Evolutionary conservation across 2,797 vertebrate genomes (phyloP), one percentile per base, ranked within the genome.

Genomic region (Siniperca obscura): DNA sequence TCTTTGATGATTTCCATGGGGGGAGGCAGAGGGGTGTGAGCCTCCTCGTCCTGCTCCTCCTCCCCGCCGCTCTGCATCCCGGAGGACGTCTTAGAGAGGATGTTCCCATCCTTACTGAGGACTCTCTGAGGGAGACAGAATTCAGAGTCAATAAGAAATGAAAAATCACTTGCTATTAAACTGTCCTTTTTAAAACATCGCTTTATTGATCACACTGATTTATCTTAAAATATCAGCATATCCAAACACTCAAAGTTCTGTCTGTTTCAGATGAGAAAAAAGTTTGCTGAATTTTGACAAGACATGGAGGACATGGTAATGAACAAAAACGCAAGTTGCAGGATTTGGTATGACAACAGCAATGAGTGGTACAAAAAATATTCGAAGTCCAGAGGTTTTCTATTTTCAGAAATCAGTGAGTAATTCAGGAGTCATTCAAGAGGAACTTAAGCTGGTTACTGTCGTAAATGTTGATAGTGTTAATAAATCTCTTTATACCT

Each of bases 1-100:
- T 99, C 97, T 89, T 99, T 98, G 91, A 99, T 99, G 93, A 99
- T 99, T 95, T 99, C 97, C 98, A 99, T 99, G 57, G 96, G 98
- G 0, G 98, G 98, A 67, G 98, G 98, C 50, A 99, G 97, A 30
- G 98, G 98, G 2, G 96, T 98, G 91, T 98, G 97, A 1, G 97
- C 96, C 76, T 99, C 98, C 86, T 99, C 98, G 22, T 99, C 98
- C 61, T 96, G 95, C 87, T 99, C 98, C 80, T 99, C 98, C 93
- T 99, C 98, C n/a, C 97, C 98, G 84, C 98, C 98, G 1, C 97
- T 96, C 91, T 96, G 96, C 93, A 96, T 95, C 77, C 96, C 96
- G 0, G 95, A 93, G 2, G 94, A 70, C 1, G 93, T 81, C 88
- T 96, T 96, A 0, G 94, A 93, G 17, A 95, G 93, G 1, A 93